Evolutionary conservation across 1,140 invertebrate species (phyloP).

Genomic region (Trichomalopsis sarcophagae): DNA sequence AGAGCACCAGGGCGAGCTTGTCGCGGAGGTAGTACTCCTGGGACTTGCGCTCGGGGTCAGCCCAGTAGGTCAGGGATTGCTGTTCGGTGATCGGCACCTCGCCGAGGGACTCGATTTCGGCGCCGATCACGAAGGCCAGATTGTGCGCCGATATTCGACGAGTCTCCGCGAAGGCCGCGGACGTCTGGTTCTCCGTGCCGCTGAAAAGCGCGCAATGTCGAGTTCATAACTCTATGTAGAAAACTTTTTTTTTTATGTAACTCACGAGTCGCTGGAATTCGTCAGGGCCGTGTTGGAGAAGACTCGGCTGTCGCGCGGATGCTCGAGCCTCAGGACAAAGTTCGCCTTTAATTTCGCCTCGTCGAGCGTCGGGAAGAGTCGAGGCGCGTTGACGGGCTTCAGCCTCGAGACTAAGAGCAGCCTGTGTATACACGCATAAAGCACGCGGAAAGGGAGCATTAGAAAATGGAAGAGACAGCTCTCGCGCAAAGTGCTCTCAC

Average conservation of each 20-base stretch:
- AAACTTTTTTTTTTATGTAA: slow-evolving; percentile 14
- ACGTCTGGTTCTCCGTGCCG: neutral
- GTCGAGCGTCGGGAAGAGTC: slow-evolving; percentile 84
- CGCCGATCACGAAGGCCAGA: slow-evolving; percentile 35
- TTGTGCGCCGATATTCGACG: slow-evolving; percentile 21
- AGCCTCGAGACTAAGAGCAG: slow-evolving; percentile 79
- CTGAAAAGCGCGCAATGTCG: neutral
- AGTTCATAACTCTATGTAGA: too few relatives aligned
- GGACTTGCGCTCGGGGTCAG: slow-evolving; percentile 29
- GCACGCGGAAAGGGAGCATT: neutral
- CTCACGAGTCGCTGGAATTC: slow-evolving; percentile 60
- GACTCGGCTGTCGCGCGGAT: slow-evolving; percentile 59
- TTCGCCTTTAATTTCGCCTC: slow-evolving; percentile 79
- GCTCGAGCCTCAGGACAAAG: slow-evolving; percentile 70
- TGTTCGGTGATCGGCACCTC: neutral
- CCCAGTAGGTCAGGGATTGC: neutral
- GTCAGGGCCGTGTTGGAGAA: slow-evolving; percentile 70
- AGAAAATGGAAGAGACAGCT: too few relatives aligned
- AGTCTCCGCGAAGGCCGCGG: neutral
- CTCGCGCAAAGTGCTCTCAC: too few relatives aligned
- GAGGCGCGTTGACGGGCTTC: slow-evolving; percentile 78
- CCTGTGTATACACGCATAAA: slow-evolving; percentile 62
- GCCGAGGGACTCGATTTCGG: slow-evolving; percentile 7
- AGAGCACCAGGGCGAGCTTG: slow-evolving; percentile 75
- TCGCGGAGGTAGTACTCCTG: slow-evolving; percentile 76